Percentiles rank a stretch among this genome's conserved stretches.
Conservation (phyloP, 1,140 invertebrate genomes). For the Sinonovacula constricta region DNA sequence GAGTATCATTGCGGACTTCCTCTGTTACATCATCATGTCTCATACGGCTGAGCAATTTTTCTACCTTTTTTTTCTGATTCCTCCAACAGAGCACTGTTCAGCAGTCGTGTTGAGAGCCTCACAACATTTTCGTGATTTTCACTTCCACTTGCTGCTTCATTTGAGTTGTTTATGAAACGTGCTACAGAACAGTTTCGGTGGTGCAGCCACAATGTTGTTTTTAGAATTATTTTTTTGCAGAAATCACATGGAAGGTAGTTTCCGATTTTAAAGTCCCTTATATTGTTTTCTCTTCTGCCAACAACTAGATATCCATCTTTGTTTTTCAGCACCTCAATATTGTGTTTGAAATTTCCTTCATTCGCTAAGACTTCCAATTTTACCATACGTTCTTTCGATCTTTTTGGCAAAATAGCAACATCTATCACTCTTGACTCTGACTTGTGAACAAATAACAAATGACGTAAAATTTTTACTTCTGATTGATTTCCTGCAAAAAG, state of each 20-base stretch:
- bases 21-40: conserved; percentile 5
- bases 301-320: conserved; percentile 24
- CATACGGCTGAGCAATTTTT: conserved; percentile 1
- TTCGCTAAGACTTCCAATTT: conserved; percentile 46
- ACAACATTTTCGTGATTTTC: too few relatives aligned
- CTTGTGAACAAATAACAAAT: conserved; percentile 33
- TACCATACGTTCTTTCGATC: conserved; percentile 29
- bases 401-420: conserved; percentile 15
- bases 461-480: conserved; percentile 30
- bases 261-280: background rate
- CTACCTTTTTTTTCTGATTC: background rate
- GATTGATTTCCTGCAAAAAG: conserved; percentile 38
- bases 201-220: conserved; percentile 3
- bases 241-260: conserved; percentile 22
- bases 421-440: conserved; percentile 15
- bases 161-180: background rate
- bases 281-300: conserved; percentile 1
- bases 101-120: background rate
- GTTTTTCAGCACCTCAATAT: conserved; percentile 31
- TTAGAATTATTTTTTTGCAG: conserved; percentile 13
- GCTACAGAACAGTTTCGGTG: background rate
- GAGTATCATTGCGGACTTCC: background rate
- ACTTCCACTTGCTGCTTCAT: background rate
- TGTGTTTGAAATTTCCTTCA: conserved; percentile 51
- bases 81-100: background rate